These are phyloP conservation scores for Chauna torquata DNA, from an alignment of 2,113 vertebrate genomes.

Conservation along the genomic window DNA sequence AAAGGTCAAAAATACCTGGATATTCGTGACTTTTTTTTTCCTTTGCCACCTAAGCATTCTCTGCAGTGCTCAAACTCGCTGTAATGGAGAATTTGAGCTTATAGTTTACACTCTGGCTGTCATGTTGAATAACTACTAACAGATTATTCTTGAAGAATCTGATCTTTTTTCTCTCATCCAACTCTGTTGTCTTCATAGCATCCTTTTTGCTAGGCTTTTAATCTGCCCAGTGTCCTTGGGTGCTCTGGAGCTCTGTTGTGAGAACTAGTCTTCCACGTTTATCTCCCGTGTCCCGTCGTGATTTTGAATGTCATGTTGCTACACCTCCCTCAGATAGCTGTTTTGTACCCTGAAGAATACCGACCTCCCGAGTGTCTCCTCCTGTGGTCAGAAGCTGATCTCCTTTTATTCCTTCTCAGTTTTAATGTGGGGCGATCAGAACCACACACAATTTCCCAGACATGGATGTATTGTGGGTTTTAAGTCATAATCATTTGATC, in stretches of 20 bases:
- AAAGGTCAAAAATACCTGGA: background rate
- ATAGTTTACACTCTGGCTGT: background rate
- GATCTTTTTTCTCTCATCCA: background rate
- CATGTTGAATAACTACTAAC: background rate
- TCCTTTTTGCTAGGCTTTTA: background rate
- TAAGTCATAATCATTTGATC: background rate
- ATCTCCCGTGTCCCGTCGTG: background rate
- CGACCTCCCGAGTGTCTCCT: background rate
- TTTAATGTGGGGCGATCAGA: background rate
- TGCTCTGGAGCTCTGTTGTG: background rate
- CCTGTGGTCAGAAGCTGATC: background rate
- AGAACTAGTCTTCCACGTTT: fast-evolving
- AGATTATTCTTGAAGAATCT: background rate
- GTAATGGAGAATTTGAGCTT: background rate
- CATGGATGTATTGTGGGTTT: background rate
- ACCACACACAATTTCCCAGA: background rate
- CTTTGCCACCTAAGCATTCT: background rate
- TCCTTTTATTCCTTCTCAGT: background rate
- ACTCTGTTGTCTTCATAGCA: background rate
- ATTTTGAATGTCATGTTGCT: background rate
- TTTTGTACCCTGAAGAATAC: background rate
- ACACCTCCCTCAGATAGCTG: background rate
- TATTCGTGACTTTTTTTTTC: background rate
- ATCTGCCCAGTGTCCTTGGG: background rate
- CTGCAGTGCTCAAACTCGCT: background rate